phyloP scores from a whole-genome alignment of 2,888 invertebrate species.

The Pomacea canaliculata region DNA sequence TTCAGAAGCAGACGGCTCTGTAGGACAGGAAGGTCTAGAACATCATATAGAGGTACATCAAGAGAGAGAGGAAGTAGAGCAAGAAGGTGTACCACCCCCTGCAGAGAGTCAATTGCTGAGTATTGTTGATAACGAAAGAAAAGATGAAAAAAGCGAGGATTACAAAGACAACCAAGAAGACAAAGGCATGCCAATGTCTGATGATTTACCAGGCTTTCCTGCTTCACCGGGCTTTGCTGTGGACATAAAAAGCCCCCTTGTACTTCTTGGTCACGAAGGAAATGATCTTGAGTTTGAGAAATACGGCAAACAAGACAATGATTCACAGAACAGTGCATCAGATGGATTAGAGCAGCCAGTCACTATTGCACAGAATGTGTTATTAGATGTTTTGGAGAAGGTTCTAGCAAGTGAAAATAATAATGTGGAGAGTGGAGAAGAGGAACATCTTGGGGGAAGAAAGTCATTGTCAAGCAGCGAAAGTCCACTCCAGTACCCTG shows the following conservation, averaged over 20 bases:
- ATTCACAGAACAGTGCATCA: background rate
- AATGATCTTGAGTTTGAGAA: background rate
- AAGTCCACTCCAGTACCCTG: conserved; percentile 11
- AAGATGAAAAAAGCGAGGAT: conserved; percentile 7
- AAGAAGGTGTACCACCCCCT: background rate
- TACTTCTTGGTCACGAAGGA: no score
- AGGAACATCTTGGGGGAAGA: background rate
- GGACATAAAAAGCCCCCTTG: background rate
- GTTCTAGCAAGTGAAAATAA: background rate
- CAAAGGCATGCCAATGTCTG: conserved; percentile 1
- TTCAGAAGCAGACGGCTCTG: background rate
- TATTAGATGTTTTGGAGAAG: conserved; percentile 22
- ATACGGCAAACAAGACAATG: background rate
- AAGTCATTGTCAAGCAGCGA: background rate
- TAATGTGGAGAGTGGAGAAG: background rate
- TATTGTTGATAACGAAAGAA: background rate
- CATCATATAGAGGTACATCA: conserved; percentile 3
- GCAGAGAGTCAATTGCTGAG: background rate
- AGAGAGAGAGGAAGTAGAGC: conserved; percentile 3
- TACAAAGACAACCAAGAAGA: conserved; percentile 3
- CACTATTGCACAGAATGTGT: conserved; percentile 14
- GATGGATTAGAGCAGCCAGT: conserved; percentile 25
- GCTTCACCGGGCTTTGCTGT: background rate
- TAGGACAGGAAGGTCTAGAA: background rate
- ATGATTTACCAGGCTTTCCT: conserved; percentile 2